Evolutionary conservation across 2,797 vertebrate genomes (phyloP).

Genomic region (Sphenopsis melanotis): DNA sequence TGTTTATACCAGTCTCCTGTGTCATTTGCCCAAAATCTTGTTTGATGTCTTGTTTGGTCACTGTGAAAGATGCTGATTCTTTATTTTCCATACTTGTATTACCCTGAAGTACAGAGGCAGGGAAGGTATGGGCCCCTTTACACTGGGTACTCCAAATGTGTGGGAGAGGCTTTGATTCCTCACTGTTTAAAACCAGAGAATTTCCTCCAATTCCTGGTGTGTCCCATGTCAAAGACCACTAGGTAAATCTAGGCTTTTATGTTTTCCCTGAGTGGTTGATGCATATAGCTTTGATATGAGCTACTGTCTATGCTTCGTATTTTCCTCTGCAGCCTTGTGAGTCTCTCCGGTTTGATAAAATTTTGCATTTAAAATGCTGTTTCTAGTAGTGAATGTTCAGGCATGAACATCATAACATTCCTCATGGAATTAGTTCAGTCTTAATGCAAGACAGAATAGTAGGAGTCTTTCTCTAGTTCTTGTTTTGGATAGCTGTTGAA

Average conservation of each 20-base stretch:
- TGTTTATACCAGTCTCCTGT: not conserved
- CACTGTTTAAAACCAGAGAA: not conserved
- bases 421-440: not conserved
- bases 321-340: not conserved
- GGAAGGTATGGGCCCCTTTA: fast-evolving
- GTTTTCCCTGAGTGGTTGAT: not conserved
- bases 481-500: not conserved
- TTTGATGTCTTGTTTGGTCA: not conserved
- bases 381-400: not conserved
- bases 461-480: not conserved
- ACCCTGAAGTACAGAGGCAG: not conserved
- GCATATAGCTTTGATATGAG: not conserved
- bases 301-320: not conserved
- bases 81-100: not conserved
- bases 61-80: not conserved
- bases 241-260: not conserved
- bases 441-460: not conserved
- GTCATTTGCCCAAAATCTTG: not conserved
- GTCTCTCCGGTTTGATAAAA: not conserved
- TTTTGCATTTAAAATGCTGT: not conserved
- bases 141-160: fast-evolving
- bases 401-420: not conserved
- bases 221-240: not conserved
- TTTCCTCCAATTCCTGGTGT: not conserved
- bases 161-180: not conserved